phyloP scores from a whole-genome alignment of 2,888 invertebrate genomes.

The Athalia circularis region DNA sequence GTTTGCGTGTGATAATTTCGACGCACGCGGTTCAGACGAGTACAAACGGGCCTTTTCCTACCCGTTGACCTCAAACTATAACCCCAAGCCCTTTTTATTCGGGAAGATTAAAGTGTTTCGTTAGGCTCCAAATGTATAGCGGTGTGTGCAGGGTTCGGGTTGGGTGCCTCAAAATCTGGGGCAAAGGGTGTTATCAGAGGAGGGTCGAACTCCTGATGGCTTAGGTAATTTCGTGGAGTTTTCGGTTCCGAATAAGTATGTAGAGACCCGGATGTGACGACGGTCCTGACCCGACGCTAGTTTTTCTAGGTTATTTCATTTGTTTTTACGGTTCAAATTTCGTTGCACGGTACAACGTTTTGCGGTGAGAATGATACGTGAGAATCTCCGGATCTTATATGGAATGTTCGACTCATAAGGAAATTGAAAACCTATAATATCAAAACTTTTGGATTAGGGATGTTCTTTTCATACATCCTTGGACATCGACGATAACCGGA shows the following conservation, averaged over 20 bases:
- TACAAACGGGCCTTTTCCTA: neutral
- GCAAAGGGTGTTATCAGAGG: constrained; percentile 19
- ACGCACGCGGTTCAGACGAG: no score
- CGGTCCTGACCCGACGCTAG: neutral
- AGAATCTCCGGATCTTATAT: no score
- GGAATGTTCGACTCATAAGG: no score
- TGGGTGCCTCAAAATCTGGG: constrained; percentile 13
- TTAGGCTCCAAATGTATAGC: constrained; percentile 10
- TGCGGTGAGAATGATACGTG: no score
- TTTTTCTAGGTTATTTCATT: neutral
- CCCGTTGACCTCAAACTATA: constrained; percentile 9
- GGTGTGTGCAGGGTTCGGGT: neutral
- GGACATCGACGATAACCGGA: no score
- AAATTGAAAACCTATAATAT: no score
- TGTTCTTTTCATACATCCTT: no score
- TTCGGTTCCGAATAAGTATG: neutral
- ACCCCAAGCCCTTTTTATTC: neutral
- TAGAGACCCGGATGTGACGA: constrained; percentile 1
- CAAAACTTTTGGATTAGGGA: no score
- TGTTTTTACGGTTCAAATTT: no score
- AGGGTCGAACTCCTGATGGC: constrained; percentile 30
- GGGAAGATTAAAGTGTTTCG: constrained; percentile 15
- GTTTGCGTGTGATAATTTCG: no score
- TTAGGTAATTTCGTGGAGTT: neutral
- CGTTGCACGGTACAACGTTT: no score